These are phyloP conservation scores for Hemicordylus capensis DNA, from an alignment of 2,113 vertebrate genomes.

Conservation along the genomic window DNA sequence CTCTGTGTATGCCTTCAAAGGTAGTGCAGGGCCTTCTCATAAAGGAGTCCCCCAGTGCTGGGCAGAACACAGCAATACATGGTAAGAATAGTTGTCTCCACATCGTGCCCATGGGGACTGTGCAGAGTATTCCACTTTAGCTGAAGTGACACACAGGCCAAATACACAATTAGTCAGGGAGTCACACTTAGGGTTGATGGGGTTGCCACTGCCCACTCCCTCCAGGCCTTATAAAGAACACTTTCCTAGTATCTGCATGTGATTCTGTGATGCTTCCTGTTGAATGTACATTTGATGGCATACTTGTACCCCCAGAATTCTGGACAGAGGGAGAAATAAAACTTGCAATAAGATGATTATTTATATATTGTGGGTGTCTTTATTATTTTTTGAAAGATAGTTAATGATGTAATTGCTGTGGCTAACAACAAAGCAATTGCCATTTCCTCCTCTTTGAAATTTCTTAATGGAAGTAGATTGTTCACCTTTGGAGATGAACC, in stretches of 20 bases:
- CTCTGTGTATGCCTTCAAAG: no score
- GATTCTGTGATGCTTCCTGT: background rate
- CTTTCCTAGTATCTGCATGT: background rate
- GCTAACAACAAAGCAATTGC: background rate
- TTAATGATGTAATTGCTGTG: background rate
- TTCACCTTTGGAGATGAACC: slow-evolving; percentile 12
- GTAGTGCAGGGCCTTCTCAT: no score
- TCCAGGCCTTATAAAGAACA: no score
- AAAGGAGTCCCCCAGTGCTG: no score
- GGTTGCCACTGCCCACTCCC: no score
- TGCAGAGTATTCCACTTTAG: no score
- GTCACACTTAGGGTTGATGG: no score
- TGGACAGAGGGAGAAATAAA: background rate
- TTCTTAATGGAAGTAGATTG: slow-evolving; percentile 9
- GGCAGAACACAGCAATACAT: no score
- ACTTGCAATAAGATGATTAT: background rate
- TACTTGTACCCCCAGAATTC: background rate
- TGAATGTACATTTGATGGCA: background rate
- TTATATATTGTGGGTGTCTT: background rate
- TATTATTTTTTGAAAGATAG: background rate
- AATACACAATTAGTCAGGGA: no score
- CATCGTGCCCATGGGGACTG: no score
- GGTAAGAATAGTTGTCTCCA: no score
- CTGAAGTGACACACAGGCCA: no score
- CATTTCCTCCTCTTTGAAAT: background rate